phyloP scores from a whole-genome alignment of 2,113 vertebrate species.

The Pongo pygmaeus region DNA sequence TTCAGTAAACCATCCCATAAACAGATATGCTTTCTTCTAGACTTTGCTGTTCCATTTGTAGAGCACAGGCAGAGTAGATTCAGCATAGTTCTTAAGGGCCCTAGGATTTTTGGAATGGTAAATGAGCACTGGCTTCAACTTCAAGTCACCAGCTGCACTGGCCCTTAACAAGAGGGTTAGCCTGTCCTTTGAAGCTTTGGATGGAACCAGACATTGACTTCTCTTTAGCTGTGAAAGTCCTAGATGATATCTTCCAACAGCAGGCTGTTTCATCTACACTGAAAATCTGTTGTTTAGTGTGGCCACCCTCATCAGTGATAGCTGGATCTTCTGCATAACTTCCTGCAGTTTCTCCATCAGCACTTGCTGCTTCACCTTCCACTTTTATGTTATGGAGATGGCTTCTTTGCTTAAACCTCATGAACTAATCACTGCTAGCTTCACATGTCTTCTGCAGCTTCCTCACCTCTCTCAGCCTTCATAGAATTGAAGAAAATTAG shows the following conservation, averaged over 20 bases:
- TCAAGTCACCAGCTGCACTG: not conserved
- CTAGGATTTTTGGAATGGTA: not conserved
- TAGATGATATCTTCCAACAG: not conserved
- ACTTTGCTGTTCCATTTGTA: not conserved
- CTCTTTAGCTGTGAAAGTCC: not conserved
- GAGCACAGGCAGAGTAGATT: not conserved
- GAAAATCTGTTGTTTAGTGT: not conserved
- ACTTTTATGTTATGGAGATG: not conserved
- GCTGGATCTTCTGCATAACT: not conserved
- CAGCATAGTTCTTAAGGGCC: not conserved
- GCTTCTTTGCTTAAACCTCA: not conserved
- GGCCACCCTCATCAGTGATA: not conserved
- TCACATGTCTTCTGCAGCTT: not conserved
- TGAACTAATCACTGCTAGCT: not conserved
- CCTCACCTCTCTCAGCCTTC: not conserved
- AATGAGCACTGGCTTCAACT: not conserved
- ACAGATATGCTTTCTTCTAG: not conserved
- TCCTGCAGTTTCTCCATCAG: not conserved
- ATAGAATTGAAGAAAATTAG: not conserved
- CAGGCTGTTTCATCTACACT: not conserved
- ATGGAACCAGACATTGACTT: not conserved
- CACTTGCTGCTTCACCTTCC: not conserved
- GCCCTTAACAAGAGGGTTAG: not conserved
- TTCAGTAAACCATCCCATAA: not conserved
- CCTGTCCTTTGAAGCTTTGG: not conserved